Percentiles rank a stretch among this genome's conserved stretches.
Evolutionary conservation across 1,140 invertebrate species (phyloP).

Genomic region (Tetraneura akinire): DNA sequence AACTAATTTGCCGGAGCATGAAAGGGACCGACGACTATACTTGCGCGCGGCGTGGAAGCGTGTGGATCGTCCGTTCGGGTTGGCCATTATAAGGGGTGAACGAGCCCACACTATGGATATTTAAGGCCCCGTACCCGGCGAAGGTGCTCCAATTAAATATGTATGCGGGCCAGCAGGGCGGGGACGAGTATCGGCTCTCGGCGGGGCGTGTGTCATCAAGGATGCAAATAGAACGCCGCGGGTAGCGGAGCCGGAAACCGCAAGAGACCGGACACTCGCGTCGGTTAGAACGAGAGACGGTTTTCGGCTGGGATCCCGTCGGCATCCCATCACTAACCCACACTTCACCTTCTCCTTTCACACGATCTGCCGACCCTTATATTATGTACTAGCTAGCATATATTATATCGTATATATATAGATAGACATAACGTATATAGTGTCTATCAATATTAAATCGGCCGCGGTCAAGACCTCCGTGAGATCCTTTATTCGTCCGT

Average conservation of each 20-base stretch:
- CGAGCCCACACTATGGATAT: constrained; percentile 24
- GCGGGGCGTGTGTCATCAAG: constrained; percentile 24
- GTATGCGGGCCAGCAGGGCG: background rate
- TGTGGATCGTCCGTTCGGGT: background rate
- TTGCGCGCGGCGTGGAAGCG: too few relatives aligned
- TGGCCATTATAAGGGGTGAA: constrained; percentile 27
- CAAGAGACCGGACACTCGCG: constrained; percentile 45
- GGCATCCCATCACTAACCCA: constrained; percentile 9
- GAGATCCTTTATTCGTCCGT: background rate
- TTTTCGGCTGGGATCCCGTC: background rate
- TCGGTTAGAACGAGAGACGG: background rate
- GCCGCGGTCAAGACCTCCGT: constrained; percentile 11
- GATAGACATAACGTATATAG: too few relatives aligned
- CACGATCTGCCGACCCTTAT: background rate
- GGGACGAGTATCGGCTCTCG: background rate
- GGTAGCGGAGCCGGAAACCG: constrained; percentile 27
- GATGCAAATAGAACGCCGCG: constrained; percentile 49
- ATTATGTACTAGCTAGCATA: background rate
- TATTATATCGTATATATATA: background rate
- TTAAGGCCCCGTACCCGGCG: background rate
- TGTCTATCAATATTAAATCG: constrained; percentile 48
- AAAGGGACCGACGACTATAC: background rate
- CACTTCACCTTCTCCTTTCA: background rate
- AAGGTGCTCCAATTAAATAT: constrained; percentile 43
- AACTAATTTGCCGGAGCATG: constrained; percentile 36